phyloP scores from a whole-genome alignment of 1,140 invertebrate species.

The Drosophila grimshawi region DNA sequence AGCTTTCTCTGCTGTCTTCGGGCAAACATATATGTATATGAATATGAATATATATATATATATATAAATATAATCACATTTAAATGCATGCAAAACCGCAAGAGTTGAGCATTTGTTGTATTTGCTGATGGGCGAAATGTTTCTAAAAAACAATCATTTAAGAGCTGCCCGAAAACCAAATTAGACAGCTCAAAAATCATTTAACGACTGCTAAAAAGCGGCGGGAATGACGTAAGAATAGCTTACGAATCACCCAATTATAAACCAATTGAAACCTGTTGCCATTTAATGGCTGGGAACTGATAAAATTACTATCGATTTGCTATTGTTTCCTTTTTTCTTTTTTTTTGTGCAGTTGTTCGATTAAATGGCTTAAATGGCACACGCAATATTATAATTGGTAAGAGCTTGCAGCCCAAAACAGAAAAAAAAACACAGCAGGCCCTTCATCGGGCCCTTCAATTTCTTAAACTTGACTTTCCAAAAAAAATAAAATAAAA shows the following conservation, averaged over 20 bases:
- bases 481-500: slow-evolving; percentile 23
- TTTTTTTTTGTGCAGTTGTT: background rate
- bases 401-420: slow-evolving; percentile 3
- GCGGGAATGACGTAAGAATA: slow-evolving; percentile 25
- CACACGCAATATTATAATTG: slow-evolving; percentile 6
- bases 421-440: slow-evolving; percentile 18
- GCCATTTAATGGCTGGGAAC: slow-evolving; percentile 18
- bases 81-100: slow-evolving; percentile 35
- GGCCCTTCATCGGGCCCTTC: slow-evolving; percentile 20
- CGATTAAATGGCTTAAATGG: background rate
- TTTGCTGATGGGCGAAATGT: slow-evolving; percentile 7
- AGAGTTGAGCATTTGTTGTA: slow-evolving; percentile 16
- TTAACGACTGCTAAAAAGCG: slow-evolving; percentile 1
- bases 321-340: background rate
- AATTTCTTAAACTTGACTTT: slow-evolving; percentile 31
- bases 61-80: slow-evolving; percentile 22
- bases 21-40: background rate
- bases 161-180: slow-evolving; percentile 1
- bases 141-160: background rate
- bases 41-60: background rate
- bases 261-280: slow-evolving; percentile 24
- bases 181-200: slow-evolving; percentile 8
- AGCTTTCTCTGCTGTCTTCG: slow-evolving; percentile 34
- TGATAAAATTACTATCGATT: slow-evolving; percentile 23
- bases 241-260: slow-evolving; percentile 21